A percentile compares a stretch with the other conserved stretches of the same genome.
These are phyloP conservation scores for Catocala nupta DNA, from an alignment of 2,888 invertebrate species.

Conservation along the genomic window DNA sequence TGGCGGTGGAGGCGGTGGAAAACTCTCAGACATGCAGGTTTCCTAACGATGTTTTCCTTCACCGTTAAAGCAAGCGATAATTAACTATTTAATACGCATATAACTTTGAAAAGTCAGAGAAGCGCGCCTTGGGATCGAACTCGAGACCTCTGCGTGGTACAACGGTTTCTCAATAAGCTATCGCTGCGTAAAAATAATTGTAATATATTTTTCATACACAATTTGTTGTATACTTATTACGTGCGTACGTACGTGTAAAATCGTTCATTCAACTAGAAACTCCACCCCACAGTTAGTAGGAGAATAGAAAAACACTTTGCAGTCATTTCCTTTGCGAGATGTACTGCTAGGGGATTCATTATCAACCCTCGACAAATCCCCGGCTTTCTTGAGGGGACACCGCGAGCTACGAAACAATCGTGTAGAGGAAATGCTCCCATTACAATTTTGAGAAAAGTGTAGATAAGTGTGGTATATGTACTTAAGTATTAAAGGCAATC, in stretches of 20 bases:
- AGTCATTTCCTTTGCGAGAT: slow-evolving; percentile 83
- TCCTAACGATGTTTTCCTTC: too few species aligned
- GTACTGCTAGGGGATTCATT: slow-evolving; percentile 83
- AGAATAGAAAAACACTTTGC: slow-evolving; percentile 85
- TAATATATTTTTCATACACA: background rate
- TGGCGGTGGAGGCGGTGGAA: too few species aligned
- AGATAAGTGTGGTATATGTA: background rate
- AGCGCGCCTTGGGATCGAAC: too few species aligned
- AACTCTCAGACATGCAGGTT: too few species aligned
- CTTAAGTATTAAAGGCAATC: background rate
- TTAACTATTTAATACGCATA: too few species aligned
- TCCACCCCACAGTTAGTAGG: slow-evolving; percentile 62
- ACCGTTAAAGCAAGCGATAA: too few species aligned
- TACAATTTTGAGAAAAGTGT: slow-evolving; percentile 30
- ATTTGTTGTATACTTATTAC: slow-evolving; percentile 4
- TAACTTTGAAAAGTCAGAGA: too few species aligned
- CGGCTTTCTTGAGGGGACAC: slow-evolving; percentile 65
- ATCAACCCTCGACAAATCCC: slow-evolving; percentile 82
- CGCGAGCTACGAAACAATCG: slow-evolving; percentile 48
- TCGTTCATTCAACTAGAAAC: slow-evolving; percentile 52
- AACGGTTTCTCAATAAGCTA: too few species aligned
- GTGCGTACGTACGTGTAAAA: slow-evolving; percentile 33
- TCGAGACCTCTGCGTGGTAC: too few species aligned
- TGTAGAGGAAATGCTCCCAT: slow-evolving; percentile 45
- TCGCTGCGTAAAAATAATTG: too few species aligned